A percentile compares a stretch with the other conserved stretches of the same genome.
Conservation (phyloP, 2,113 vertebrate species). For the Myocastor coypus region DNA sequence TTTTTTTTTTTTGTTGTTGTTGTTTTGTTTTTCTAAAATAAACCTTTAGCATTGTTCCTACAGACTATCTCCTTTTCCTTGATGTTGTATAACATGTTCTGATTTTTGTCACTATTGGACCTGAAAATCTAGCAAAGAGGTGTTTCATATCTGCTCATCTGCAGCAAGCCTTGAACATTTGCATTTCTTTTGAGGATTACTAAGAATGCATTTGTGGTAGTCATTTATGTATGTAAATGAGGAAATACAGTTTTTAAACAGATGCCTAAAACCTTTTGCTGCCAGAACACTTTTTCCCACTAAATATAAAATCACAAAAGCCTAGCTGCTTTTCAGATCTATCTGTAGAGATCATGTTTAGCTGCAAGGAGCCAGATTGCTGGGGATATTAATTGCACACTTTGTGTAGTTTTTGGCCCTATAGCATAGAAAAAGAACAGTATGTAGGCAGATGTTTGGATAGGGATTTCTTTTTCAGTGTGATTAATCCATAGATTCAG, state of each 20-base stretch:
- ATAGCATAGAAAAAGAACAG: constrained; percentile 49
- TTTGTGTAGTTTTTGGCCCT: neutral
- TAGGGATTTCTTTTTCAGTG: neutral
- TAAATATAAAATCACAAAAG: neutral
- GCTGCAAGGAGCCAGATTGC: neutral
- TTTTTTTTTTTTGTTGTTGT: too few species aligned
- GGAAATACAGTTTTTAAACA: constrained; percentile 13
- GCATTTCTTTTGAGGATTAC: neutral
- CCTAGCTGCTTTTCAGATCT: constrained; percentile 54
- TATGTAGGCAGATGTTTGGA: constrained; percentile 26
- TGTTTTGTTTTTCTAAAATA: constrained; percentile 65
- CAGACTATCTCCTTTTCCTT: neutral
- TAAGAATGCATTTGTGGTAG: neutral
- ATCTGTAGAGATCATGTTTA: neutral
- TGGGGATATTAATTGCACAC: constrained; percentile 31
- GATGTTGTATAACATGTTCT: neutral
- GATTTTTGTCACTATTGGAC: neutral
- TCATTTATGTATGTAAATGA: neutral
- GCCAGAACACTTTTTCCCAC: neutral
- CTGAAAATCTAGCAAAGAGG: neutral
- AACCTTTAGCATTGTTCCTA: constrained; percentile 2
- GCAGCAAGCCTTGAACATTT: neutral
- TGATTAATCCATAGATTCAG: neutral
- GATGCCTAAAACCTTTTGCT: constrained; percentile 46
- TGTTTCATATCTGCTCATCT: neutral